phyloP scores from a whole-genome alignment of 2,797 vertebrate genomes.

The Neosalanx taihuensis region DNA sequence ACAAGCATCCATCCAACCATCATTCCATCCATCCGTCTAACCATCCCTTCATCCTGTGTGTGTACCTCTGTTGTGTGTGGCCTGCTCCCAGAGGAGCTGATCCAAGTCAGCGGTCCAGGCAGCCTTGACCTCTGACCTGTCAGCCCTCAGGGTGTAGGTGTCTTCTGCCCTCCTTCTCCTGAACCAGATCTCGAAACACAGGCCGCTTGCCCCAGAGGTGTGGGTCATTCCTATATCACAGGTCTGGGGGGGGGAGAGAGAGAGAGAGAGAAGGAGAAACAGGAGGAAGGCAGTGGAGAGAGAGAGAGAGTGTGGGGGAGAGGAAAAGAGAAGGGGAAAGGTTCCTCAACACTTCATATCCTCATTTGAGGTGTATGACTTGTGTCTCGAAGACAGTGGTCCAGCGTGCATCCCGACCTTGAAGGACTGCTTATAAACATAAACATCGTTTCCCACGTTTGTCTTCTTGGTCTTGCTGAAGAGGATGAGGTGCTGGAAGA shows the following conservation, averaged over 20 bases:
- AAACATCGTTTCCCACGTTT: slow-evolving; percentile 74
- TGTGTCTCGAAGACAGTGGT: background rate
- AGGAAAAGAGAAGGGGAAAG: background rate
- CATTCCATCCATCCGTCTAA: background rate
- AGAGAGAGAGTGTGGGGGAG: background rate
- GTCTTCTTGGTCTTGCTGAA: slow-evolving; percentile 79
- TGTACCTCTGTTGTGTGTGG: slow-evolving; percentile 75
- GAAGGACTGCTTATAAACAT: slow-evolving; percentile 81
- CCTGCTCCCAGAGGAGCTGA: slow-evolving; percentile 81
- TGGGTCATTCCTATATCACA: slow-evolving; percentile 81
- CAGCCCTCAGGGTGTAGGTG: slow-evolving; percentile 74
- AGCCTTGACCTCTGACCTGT: slow-evolving; percentile 71
- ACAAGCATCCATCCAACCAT: background rate
- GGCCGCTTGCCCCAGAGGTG: slow-evolving; percentile 65
- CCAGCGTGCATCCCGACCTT: slow-evolving; percentile 64
- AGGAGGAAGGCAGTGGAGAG: background rate
- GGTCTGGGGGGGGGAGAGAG: slow-evolving; percentile 57
- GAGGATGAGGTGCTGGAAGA: slow-evolving; percentile 78
- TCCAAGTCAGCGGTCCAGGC: slow-evolving; percentile 80
- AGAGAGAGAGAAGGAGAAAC: background rate
- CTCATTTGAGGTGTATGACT: slow-evolving; percentile 38
- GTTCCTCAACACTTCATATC: slow-evolving; percentile 30
- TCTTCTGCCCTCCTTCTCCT: slow-evolving; percentile 77
- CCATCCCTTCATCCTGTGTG: slow-evolving; percentile 1
- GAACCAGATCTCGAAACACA: slow-evolving; percentile 84